Percentiles rank a stretch among this genome's conserved stretches.
Evolutionary conservation across 35 echinoderm and acorn worm species (phyloP).

Genomic region (Amphiura filiformis): DNA sequence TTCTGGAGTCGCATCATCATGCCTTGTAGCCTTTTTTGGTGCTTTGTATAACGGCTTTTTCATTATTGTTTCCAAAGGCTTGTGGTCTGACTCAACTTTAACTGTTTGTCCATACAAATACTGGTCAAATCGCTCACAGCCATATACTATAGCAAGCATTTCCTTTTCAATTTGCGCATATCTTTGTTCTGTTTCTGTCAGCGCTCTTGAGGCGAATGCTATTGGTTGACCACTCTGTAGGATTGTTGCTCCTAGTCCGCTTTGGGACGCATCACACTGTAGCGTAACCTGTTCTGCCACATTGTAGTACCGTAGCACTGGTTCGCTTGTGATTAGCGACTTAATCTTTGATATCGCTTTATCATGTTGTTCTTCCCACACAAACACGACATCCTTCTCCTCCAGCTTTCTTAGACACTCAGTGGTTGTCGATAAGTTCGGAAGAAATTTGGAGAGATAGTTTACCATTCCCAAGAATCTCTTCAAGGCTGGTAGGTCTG

Average conservation of each 20-base stretch:
- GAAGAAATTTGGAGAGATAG: neutral
- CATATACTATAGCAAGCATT: constrained; percentile 3
- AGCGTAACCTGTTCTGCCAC: constrained; percentile 10
- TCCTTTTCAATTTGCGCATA: constrained; percentile 38
- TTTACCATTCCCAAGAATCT: neutral
- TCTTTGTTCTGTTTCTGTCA: neutral
- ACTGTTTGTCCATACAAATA: constrained; percentile 66
- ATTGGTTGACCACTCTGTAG: constrained; percentile 35
- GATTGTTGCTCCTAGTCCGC: constrained; percentile 17
- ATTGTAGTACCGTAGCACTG: constrained; percentile 49
- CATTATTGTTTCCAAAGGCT: constrained; percentile 63
- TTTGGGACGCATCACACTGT: constrained; percentile 13
- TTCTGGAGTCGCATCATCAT: constrained; percentile 68
- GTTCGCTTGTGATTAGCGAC: constrained; percentile 22
- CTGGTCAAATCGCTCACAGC: constrained; percentile 18
- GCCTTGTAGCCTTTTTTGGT: constrained; percentile 55
- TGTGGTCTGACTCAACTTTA: constrained; percentile 57
- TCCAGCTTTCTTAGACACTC: constrained; percentile 17
- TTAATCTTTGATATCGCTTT: constrained; percentile 25
- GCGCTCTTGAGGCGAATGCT: constrained; percentile 32
- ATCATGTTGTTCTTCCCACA: constrained; percentile 52
- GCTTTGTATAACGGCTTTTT: constrained; percentile 45
- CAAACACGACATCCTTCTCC: constrained; percentile 46
- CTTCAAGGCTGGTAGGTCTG: neutral
- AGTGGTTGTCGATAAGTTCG: neutral